Evolutionary conservation across 2,113 vertebrate species (phyloP).

Genomic region (Leucosticte australis): DNA sequence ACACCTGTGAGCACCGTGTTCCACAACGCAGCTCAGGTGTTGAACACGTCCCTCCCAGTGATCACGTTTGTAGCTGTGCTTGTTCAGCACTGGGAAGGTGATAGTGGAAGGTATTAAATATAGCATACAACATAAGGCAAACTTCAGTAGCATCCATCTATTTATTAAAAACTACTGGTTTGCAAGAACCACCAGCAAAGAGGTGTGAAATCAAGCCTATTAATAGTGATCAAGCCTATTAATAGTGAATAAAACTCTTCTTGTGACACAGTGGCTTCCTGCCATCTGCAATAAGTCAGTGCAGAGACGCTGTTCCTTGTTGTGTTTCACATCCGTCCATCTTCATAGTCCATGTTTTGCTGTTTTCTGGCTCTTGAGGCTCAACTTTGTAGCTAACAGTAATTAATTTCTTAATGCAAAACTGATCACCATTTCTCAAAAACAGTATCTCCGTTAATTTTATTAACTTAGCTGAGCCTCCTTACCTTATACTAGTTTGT

Average conservation of each 20-base stretch:
- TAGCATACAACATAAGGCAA: not conserved
- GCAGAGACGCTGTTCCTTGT: not conserved
- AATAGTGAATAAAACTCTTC: not conserved
- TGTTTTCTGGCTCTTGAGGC: not conserved
- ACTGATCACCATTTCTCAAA: not conserved
- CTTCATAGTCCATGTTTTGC: fast-evolving
- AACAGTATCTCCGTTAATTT: not conserved
- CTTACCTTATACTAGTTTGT: not conserved
- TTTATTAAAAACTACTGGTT: not conserved
- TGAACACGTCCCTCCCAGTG: not conserved
- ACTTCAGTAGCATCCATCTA: not conserved
- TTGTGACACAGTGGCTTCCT: not conserved
- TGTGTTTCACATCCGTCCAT: not conserved
- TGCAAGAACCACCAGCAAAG: not conserved
- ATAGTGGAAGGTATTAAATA: not conserved
- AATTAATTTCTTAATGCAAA: not conserved
- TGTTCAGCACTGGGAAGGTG: not conserved
- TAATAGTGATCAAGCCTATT: fast-evolving
- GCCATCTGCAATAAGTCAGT: not conserved
- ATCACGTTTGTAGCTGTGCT: not conserved
- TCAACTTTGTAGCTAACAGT: not conserved
- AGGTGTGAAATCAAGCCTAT: not conserved
- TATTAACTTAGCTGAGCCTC: not conserved
- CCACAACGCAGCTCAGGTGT: not conserved
- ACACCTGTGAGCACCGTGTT: not conserved